phyloP scores from a whole-genome alignment of 2,113 vertebrate genomes.

The Haliaeetus leucogaster region DNA sequence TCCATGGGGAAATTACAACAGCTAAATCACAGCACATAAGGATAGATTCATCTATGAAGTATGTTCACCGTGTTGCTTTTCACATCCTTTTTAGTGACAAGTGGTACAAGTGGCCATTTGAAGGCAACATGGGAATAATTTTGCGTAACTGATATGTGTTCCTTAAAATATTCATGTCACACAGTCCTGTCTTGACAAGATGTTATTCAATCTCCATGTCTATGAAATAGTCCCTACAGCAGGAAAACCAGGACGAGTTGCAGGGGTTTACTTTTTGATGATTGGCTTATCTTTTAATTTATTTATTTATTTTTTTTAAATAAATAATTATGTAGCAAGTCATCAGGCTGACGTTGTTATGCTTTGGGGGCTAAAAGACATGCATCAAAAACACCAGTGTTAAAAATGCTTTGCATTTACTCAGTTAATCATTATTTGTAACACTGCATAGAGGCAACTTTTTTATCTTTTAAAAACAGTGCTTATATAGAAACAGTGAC shows the following conservation, averaged over 20 bases:
- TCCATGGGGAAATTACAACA: not conserved
- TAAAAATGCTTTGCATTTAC: not conserved
- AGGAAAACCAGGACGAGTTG: not conserved
- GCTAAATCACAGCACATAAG: not conserved
- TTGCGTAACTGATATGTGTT: not conserved
- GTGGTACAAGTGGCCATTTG: not conserved
- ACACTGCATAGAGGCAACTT: not conserved
- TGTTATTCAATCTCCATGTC: not conserved
- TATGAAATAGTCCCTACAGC: not conserved
- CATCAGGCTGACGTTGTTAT: not conserved
- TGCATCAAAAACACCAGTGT: not conserved
- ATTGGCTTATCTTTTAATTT: not conserved
- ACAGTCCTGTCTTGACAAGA: conserved; percentile 19
- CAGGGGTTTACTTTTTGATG: not conserved
- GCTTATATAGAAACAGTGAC: not conserved
- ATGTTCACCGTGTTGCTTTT: not conserved
- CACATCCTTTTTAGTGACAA: not conserved
- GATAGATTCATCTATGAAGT: not conserved
- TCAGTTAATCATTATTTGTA: not conserved
- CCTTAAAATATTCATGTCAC: conserved; percentile 33
- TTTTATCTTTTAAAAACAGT: not conserved
- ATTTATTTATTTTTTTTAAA: not conserved
- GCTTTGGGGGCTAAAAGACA: not conserved
- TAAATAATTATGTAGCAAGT: not conserved
- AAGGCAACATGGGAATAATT: not conserved